Conservation (phyloP, 37 sponge, comb jelly and placozoan genomes). For the Oopsacas minuta region DNA sequence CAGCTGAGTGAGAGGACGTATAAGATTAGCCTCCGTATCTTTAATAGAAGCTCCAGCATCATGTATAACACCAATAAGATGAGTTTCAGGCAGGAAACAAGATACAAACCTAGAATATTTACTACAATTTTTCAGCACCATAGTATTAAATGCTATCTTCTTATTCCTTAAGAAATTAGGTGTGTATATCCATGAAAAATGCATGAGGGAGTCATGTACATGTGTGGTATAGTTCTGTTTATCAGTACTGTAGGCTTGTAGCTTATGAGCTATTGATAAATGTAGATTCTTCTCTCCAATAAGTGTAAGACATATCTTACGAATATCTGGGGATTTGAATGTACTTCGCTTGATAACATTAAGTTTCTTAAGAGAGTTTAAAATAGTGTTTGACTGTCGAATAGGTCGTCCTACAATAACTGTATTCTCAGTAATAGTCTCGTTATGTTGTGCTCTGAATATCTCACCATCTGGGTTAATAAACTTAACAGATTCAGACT, state of each 20-base stretch:
- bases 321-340: not conserved
- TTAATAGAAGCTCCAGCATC: not conserved
- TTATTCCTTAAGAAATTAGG: not conserved
- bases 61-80: not conserved
- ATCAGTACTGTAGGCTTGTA: not conserved
- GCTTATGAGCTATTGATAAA: not conserved
- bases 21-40: conserved; percentile 1
- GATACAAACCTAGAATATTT: not conserved
- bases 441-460: not conserved
- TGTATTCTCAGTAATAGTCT: not conserved
- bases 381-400: not conserved
- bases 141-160: not conserved
- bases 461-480: not conserved
- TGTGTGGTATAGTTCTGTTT: not conserved
- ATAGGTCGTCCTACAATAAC: not conserved
- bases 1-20: not conserved
- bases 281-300: not conserved
- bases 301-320: not conserved
- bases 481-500: not conserved
- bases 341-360: not conserved
- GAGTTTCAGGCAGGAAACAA: not conserved
- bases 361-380: not conserved
- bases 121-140: not conserved
- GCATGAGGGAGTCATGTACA: not conserved
- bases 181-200: not conserved